Evolutionary conservation across 1,140 invertebrate genomes (phyloP).

Genomic region (Drosophila seguyi): DNA sequence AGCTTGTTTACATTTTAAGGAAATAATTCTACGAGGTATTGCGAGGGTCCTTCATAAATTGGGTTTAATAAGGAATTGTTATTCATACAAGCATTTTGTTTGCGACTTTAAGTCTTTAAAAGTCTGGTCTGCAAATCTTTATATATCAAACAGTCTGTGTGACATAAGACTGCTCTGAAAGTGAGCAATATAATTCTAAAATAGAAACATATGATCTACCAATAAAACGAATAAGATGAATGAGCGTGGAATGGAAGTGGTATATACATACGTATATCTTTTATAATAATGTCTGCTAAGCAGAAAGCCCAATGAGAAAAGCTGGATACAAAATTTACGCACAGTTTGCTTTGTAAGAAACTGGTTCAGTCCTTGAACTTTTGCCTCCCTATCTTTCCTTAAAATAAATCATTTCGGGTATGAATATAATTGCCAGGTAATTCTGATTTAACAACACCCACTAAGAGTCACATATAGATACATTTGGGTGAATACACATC

Average conservation of each 20-base stretch:
- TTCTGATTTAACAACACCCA: background rate
- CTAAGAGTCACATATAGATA: slow-evolving; percentile 5
- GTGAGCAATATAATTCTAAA: slow-evolving; percentile 38
- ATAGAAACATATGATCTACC: slow-evolving; percentile 28
- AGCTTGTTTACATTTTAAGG: background rate
- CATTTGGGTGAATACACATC: background rate
- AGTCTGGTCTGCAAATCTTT: slow-evolving; percentile 5
- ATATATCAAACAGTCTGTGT: slow-evolving; percentile 11
- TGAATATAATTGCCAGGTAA: background rate
- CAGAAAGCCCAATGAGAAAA: background rate
- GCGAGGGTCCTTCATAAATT: background rate
- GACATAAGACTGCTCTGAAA: slow-evolving; percentile 30
- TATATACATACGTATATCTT: background rate
- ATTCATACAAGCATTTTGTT: too few species aligned
- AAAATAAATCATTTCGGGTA: background rate
- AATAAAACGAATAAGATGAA: slow-evolving; percentile 15
- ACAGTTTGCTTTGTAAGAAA: background rate
- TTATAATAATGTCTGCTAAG: background rate
- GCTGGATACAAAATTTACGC: background rate
- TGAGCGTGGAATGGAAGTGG: slow-evolving; percentile 2
- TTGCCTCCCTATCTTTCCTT: background rate
- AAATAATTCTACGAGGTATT: background rate
- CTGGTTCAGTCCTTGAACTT: background rate
- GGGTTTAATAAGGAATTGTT: background rate
- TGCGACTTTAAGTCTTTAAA: too few species aligned